Evolutionary conservation across 2,113 vertebrate genomes (phyloP).

Genomic region (Toxostoma redivivum): DNA sequence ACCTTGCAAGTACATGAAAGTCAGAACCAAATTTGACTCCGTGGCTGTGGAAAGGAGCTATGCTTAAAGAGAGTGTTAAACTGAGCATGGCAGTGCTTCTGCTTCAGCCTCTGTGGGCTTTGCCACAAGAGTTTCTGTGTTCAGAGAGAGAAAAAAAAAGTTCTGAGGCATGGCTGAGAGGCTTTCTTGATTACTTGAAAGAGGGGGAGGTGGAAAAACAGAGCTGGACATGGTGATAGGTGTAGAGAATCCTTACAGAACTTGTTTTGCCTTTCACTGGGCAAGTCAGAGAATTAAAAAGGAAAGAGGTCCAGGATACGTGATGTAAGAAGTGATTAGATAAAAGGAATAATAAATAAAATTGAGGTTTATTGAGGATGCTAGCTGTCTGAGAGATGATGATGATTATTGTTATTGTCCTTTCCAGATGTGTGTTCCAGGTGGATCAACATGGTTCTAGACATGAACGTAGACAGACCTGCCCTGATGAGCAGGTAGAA

Average conservation of each 20-base stretch:
- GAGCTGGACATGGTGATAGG: background rate
- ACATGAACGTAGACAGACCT: rapidly evolving
- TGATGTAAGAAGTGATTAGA: background rate
- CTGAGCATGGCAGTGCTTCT: background rate
- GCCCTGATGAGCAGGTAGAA: background rate
- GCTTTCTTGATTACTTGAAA: background rate
- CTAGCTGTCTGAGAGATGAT: background rate
- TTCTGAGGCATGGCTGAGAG: background rate
- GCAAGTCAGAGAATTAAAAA: background rate
- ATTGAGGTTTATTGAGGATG: background rate
- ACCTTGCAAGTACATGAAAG: background rate
- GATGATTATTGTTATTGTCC: background rate
- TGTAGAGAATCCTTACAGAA: background rate
- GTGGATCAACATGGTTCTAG: rapidly evolving
- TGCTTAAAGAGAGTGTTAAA: background rate
- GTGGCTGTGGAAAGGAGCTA: background rate
- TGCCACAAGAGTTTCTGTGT: background rate
- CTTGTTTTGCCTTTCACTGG: background rate
- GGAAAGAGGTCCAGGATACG: background rate
- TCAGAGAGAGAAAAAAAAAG: background rate
- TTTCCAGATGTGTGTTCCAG: background rate
- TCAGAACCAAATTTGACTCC: background rate
- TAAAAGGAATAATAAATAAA: background rate
- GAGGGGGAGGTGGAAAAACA: background rate
- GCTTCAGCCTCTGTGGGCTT: background rate